Evolutionary conservation across 2,888 invertebrate genomes (phyloP), one percentile per base, ranked within the genome.

Genomic region (Branchellion lobata): DNA sequence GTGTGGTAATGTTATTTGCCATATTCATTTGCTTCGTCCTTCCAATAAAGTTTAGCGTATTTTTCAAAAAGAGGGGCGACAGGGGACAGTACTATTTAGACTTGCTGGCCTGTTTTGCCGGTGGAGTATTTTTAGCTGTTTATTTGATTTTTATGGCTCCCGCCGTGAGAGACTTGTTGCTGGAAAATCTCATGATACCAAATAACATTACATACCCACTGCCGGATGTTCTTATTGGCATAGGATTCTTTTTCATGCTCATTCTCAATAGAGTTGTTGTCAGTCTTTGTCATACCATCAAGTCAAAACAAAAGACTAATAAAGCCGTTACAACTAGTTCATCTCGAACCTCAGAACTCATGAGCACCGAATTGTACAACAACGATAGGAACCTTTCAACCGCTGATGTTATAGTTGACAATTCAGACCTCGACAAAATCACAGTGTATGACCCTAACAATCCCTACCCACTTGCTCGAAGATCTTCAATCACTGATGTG

Each of bases 91-190:
- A 57, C 34, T 79, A 81, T 51, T 47, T 81, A 21, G 78, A 77
- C 24, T 57, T 80, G 40, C 34, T 81, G 27, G 73, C 75, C 31
- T 81, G 81, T 73, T 81, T 81, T 81, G 81, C 81, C 11, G 81
- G 81, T 3, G 81, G 81, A 5, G 81, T 81, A 21, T 81, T 81
- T 69, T 71, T 81, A 0, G 81, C 81, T 0, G 80, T 81, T 5
- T 80, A 81, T 33, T 61, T 81, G 29, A 79, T 81, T 24, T 81
- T 80, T 36, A 78, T 73, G 78, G 78, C 76, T 0, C 81, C 81
- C 1, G 81, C 77, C 21, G 81, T 80, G 21, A 36, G 74, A 34
- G 78, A 78, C 1, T 34, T 81, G 14, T 21, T 80, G 1, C 53
- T 72, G 14, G 61, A 69, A 11, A 74, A 53, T 51, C 36, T 81